Base-by-base conservation (phyloP, 1,140 invertebrate genomes). In the Procambarus clarkii region DNA sequence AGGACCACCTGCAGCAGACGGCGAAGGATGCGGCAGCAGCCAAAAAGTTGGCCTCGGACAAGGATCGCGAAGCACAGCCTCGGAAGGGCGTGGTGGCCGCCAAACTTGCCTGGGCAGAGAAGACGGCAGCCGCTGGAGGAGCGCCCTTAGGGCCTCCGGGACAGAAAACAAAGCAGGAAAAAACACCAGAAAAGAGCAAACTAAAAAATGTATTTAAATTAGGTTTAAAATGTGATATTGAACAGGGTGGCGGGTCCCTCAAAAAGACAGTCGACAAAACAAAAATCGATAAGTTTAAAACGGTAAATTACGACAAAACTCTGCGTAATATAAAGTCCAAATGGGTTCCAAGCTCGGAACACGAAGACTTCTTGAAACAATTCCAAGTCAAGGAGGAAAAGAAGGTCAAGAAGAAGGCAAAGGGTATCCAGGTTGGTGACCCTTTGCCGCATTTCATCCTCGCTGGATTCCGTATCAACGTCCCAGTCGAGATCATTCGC, bases 241-340 rank as follows among this genome's bases (percentile, higher is more conserved):
- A 92, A 48, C 87, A 87, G 21, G 58, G 78, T 21, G 89, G 91
- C n/a, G 92, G 82, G 18, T 60, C 85, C 15, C 85, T 64, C 8
- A 93, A 92, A 77, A 93, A 93, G 64, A 78, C 88, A 11, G 97
- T 97, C 92, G 96, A 96, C 3, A 94, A 94, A 90, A 97, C 97
- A 82, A 97, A 97, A 94, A 96, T 95, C 3, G 97, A 97, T 93
- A 95, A 97, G 24, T 98, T 98, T 93, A 98, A 98, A 93, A 96
- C 97, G 0, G 97, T 98, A 1, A 98, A 98, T 93, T 98, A 98
- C 93, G 97, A 98, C 93, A 95, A 97, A 60, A 98, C 97, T 93
- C 95, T 98, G 58, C 94, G 97, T 2, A 97, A 98, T 91, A 98
- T 98, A 45, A 97, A 97, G 93, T 96, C 97, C 0, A 97, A 97